These are phyloP conservation scores for Drosophila paranaensis DNA, from an alignment of 2,888 invertebrate species.

Conservation along the genomic window DNA sequence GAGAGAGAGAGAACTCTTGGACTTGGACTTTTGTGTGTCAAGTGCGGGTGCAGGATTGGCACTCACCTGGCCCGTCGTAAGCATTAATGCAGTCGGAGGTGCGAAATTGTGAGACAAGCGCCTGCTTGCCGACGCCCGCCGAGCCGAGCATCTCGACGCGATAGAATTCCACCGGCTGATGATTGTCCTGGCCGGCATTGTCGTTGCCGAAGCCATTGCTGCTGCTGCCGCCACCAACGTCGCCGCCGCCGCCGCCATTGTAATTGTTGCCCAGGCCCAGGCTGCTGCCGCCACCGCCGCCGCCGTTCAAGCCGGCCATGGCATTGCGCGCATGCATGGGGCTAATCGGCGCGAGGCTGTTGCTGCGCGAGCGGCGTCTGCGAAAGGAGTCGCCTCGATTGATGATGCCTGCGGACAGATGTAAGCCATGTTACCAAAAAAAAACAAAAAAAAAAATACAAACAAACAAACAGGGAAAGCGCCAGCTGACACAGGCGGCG, in stretches of 20 bases:
- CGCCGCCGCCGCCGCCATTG: constrained; percentile 61
- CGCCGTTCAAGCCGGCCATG: constrained; percentile 54
- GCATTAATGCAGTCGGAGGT: constrained; percentile 97
- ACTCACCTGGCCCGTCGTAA: constrained; percentile 93
- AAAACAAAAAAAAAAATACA: background rate
- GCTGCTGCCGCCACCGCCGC: constrained; percentile 60
- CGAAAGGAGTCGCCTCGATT: constrained; percentile 97
- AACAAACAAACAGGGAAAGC: background rate
- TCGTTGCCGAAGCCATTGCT: constrained; percentile 58
- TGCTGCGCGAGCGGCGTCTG: constrained; percentile 92
- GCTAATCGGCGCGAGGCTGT: constrained; percentile 90
- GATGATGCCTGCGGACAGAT: constrained; percentile 90
- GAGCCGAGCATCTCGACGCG: constrained; percentile 92
- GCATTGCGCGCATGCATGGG: constrained; percentile 85
- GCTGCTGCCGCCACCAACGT: constrained; percentile 57
- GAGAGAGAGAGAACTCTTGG: constrained; percentile 8
- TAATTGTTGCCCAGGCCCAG: constrained; percentile 58
- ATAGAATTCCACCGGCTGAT: constrained; percentile 87
- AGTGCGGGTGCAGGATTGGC: background rate
- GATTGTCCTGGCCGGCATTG: constrained; percentile 66
- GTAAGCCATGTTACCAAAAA: constrained; percentile 1
- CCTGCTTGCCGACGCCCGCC: constrained; percentile 93
- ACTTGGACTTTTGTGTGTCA: background rate
- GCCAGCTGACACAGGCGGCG: constrained; percentile 32
- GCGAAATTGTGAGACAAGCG: constrained; percentile 94